Conservation (phyloP, 1,140 invertebrate genomes). For the Leguminivora glycinivorella region DNA sequence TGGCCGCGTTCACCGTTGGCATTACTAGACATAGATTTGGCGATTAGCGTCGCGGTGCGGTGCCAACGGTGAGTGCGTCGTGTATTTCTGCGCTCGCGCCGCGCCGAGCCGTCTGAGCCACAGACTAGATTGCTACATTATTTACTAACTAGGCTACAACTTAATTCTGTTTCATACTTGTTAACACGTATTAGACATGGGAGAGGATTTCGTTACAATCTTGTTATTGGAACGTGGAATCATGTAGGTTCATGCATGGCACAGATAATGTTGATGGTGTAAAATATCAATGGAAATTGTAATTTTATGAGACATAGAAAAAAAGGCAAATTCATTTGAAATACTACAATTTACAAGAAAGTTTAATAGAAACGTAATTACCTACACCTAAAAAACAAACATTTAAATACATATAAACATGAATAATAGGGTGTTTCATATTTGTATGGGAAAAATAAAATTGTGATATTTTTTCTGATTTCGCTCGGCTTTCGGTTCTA, state of each 20-base stretch:
- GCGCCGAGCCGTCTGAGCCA: constrained; percentile 23
- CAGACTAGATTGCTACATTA: constrained; percentile 18
- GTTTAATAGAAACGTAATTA: too few relatives aligned
- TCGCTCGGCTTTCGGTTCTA: too few relatives aligned
- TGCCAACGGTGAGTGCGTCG: constrained; percentile 22
- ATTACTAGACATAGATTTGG: constrained; percentile 27
- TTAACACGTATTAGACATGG: constrained; percentile 2
- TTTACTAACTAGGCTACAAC: constrained; percentile 12
- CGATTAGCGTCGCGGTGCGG: constrained; percentile 19
- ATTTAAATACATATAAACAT: too few relatives aligned
- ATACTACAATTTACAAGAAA: too few relatives aligned
- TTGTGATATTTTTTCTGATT: too few relatives aligned
- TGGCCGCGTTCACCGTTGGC: constrained; percentile 22
- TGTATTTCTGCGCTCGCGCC: constrained; percentile 26
- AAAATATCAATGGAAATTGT: neutral
- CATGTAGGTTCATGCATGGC: neutral
- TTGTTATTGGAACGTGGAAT: neutral
- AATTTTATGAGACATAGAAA: too few relatives aligned
- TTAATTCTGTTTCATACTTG: constrained; percentile 15
- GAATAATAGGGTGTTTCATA: too few relatives aligned
- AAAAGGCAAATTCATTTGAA: too few relatives aligned
- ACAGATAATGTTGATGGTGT: neutral
- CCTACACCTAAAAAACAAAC: too few relatives aligned
- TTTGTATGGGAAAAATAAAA: too few relatives aligned
- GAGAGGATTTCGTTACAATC: constrained; percentile 5